phyloP scores from a whole-genome alignment of 2,113 vertebrate species.

The Fulmarus glacialis region DNA sequence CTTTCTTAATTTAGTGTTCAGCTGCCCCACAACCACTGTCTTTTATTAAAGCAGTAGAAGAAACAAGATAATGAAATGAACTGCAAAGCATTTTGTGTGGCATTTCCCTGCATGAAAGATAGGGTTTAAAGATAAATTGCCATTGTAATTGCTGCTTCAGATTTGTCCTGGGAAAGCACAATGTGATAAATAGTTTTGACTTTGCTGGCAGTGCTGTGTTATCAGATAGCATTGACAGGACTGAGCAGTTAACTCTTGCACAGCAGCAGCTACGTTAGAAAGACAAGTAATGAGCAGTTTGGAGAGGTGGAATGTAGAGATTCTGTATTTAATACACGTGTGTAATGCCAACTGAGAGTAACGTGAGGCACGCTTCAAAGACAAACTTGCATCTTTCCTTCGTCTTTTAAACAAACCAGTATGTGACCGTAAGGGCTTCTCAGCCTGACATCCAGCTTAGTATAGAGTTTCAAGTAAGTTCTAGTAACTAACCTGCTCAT shows the following conservation, averaged over 20 bases:
- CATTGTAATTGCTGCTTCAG: neutral
- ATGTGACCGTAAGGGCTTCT: neutral
- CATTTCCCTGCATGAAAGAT: neutral
- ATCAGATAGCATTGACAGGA: neutral
- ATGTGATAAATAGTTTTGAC: neutral
- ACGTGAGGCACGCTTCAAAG: neutral
- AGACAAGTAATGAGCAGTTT: neutral
- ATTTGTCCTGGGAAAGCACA: neutral
- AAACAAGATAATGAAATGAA: neutral
- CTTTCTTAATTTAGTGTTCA: neutral
- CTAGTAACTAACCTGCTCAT: slow-evolving; percentile 20
- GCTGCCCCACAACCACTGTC: neutral
- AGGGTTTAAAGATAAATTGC: neutral
- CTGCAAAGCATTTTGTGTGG: neutral
- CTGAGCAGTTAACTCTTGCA: neutral
- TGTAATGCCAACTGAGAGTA: neutral
- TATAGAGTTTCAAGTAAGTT: neutral
- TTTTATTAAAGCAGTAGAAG: neutral
- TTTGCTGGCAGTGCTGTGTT: neutral
- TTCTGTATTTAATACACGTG: neutral
- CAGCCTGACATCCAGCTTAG: neutral
- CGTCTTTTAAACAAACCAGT: neutral
- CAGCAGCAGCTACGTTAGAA: neutral
- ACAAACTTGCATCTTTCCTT: neutral
- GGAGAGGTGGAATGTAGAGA: fast-evolving